Percentiles rank a stretch among this genome's conserved stretches.
phyloP scores from a whole-genome alignment of 2,797 vertebrate species.

The Gymnoscopelus braueri region DNA sequence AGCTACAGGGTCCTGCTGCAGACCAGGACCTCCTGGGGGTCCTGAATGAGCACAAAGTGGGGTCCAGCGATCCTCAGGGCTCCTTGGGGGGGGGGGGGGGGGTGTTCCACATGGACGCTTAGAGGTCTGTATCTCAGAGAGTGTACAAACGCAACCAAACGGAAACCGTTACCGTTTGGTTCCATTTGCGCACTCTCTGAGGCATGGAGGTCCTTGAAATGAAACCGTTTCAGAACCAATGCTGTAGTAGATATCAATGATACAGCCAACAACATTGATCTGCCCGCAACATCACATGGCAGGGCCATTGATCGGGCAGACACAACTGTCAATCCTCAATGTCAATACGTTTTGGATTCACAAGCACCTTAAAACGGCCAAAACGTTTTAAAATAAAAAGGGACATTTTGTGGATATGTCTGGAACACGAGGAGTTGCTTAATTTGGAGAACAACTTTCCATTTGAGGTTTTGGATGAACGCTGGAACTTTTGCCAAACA shows the following conservation, averaged over 20 bases:
- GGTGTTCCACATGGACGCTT: too few species aligned
- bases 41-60: too few species aligned
- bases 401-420: slow-evolving; percentile 25
- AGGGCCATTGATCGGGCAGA: slow-evolving; percentile 43
- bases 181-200: neutral
- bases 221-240: slow-evolving; percentile 6
- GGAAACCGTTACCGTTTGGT: too few species aligned
- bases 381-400: slow-evolving; percentile 6
- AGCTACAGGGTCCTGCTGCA: neutral
- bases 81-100: too few species aligned
- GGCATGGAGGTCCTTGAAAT: slow-evolving; percentile 1
- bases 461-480: slow-evolving; percentile 20
- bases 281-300: slow-evolving; percentile 39
- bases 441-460: slow-evolving; percentile 20
- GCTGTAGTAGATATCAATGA: slow-evolving; percentile 60
- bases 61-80: too few species aligned
- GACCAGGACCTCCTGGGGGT: neutral
- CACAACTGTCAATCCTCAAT: slow-evolving; percentile 31
- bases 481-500: slow-evolving; percentile 22
- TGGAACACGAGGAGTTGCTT: slow-evolving; percentile 16
- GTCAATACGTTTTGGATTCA: slow-evolving; percentile 27
- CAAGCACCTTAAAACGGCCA: slow-evolving; percentile 71
- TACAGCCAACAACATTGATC: slow-evolving; percentile 49
- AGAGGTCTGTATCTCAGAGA: too few species aligned
- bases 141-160: too few species aligned